Evolutionary conservation across 2,888 invertebrate species (phyloP).

Genomic region (Elgonia sp.): DNA sequence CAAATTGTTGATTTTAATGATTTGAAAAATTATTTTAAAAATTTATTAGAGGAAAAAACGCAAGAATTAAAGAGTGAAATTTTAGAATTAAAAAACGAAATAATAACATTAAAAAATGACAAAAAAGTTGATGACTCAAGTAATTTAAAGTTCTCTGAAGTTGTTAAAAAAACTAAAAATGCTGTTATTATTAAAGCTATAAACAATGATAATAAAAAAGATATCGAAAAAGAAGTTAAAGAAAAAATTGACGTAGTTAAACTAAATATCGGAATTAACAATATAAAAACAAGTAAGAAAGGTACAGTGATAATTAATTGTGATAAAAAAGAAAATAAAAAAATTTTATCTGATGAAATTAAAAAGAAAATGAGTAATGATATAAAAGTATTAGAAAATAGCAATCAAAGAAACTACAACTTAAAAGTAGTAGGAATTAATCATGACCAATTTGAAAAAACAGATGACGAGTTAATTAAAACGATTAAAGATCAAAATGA

Average conservation of each 20-base stretch:
- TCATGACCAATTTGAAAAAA: conserved; percentile 13
- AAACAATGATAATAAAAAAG: not conserved
- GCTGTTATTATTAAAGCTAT: not conserved
- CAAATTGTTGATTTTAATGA: not conserved
- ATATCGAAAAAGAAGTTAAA: not conserved
- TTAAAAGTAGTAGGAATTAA: conserved; percentile 29
- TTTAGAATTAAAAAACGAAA: not conserved
- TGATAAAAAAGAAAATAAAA: conserved; percentile 27
- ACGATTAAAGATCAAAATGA: conserved; percentile 38
- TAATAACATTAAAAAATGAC: not conserved
- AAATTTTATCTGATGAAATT: conserved; percentile 21
- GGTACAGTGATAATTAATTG: conserved; percentile 24
- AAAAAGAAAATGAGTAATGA: conserved; percentile 22
- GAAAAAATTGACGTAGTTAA: conserved; percentile 5
- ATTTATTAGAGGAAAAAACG: not conserved
- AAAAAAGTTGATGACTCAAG: not conserved
- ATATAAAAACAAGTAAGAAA: conserved; percentile 3
- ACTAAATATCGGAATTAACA: conserved; percentile 21
- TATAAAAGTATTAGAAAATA: conserved; percentile 23
- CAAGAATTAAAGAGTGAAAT: not conserved
- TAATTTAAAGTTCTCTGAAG: not conserved
- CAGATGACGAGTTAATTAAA: conserved; percentile 5
- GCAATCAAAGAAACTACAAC: conserved; percentile 3
- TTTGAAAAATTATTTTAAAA: not conserved
- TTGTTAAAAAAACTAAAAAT: not conserved